Evolutionary conservation across 2,113 vertebrate species (phyloP), one percentile per base, ranked within the genome.

Genomic region (Notiomystis cincta): DNA sequence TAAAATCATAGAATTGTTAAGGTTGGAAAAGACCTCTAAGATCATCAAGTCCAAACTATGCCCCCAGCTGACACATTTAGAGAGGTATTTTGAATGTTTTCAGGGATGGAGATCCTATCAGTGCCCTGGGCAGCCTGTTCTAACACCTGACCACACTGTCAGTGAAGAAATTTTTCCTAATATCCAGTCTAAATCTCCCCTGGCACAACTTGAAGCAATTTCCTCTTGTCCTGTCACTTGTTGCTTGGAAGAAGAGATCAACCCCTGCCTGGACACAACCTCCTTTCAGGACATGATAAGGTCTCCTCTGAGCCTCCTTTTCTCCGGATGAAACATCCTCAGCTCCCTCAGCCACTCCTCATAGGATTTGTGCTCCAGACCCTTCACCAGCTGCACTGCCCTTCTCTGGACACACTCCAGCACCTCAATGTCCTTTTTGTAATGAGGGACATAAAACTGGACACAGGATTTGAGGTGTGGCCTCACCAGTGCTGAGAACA

Each of bases 361-460:
- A 48, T 0, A 25, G 19, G 25, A 54, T 8, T 27, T 61, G 24
- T 33, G 30, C 35, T 76, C 70, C 47, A 82, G 64, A 54, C 11
- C 13, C 45, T 53, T 47, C 61, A 2, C 20, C 40, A 54, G 54
- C 17, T 40, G 18, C 0, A 0, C 0, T 69, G n/a, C 21, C 47
- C 30, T 76, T 69, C 70, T 42, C 71, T 62, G 30, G 25, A 48
- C 30, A 4, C 2, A 1, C 22, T 61, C n/a, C 47, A 61, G 54
- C 23, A 23, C 14, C 17, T 33, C 30, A 38, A 4, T 28, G 13
- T 14, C 21, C 21, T 37, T 82, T 35, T 18, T 37, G 54, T 9
- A 40, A 2, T 15, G 40, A 50, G 21, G 17, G 35, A 8, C 57
- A 38, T 0, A 47, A 16, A 82, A 48, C 22, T 33, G 62, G 5